Base-by-base conservation (phyloP, 1,140 invertebrate genomes). In the Neotoxoptera formosana region DNA sequence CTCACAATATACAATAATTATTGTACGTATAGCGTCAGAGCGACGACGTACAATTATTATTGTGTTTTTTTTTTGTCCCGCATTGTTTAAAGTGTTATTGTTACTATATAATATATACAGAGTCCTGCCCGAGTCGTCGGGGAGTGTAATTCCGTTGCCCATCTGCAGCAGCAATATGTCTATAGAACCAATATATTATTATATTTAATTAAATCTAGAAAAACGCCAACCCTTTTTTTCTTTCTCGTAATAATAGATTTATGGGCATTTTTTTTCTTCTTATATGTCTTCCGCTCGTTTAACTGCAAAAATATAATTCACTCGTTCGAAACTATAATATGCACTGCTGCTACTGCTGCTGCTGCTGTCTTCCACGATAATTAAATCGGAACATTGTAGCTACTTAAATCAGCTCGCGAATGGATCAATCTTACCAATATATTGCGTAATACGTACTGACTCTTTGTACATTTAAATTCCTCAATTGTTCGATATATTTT, bases 201-300 rank as follows among this genome's bases (percentile, higher is more conserved):
- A 45, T 84, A 45, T 84, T 84, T 84, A 84, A 84, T 84, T 84
- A 84, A 41, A 84, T 84, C 36, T 23, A 84, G 81, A 84, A 84
- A 83, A 84, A 84, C 81, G 2, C 21, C 36, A 84, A 23, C 36
- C 41, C 41, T 84, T 41, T 83, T 83, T 83, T 36, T 36, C 34
- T 36, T 36, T 76, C 9, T 76, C 36, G 36, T 76, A 25, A n/a
- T 81, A 36, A n/a, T n/a, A 36, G 34, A 34, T 41, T 41, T 84
- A 23, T 45, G 34, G 30, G 30, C 30, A n/a, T 67, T 67, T 67
- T 30, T 60, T 56, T 67, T 30, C 30, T 56, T 67, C 7, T n/a
- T n/a, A n/a, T n/a, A n/a, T 67, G 9, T 67, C 30, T 67, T 60
- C 45, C 7, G 21, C 36, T 84, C 20, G 81, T 84, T 84, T 23